Conservation (phyloP, 2,113 vertebrate genomes). For the Salvelinus alpinus region DNA sequence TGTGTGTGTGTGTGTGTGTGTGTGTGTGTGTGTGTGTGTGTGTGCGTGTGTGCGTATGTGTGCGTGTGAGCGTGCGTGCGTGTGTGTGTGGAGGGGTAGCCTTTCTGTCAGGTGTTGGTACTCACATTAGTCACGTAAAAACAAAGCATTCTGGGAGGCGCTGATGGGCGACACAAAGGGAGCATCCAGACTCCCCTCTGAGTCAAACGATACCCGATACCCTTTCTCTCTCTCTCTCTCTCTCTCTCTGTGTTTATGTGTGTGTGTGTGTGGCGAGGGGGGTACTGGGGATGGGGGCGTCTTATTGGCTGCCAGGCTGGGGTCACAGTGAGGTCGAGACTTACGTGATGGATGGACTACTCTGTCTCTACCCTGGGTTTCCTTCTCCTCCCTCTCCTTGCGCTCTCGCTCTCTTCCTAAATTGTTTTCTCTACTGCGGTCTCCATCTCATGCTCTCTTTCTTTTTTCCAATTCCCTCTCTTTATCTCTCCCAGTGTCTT, state of each 20-base stretch:
- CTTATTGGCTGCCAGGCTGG: slow-evolving; percentile 70
- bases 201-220: slow-evolving; percentile 62
- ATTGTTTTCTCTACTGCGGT: neutral
- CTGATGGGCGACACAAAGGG: slow-evolving; percentile 63
- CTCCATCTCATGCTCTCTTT: neutral
- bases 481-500: neutral
- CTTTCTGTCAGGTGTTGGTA: slow-evolving; percentile 66
- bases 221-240: slow-evolving; percentile 18
- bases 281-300: slow-evolving; percentile 49
- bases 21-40: neutral
- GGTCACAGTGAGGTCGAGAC: slow-evolving; percentile 72
- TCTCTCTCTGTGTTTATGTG: slow-evolving; percentile 25
- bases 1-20: neutral
- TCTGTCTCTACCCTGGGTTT: slow-evolving; percentile 53
- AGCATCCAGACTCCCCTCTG: slow-evolving; percentile 56
- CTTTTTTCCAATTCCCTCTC: neutral
- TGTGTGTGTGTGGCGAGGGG: slow-evolving; percentile 23
- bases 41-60: slow-evolving; percentile 18
- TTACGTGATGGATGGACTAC: slow-evolving; percentile 75
- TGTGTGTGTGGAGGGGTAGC: slow-evolving; percentile 34
- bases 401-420: neutral
- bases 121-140: slow-evolving; percentile 66
- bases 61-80: slow-evolving; percentile 2
- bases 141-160: slow-evolving; percentile 59
- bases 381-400: slow-evolving; percentile 32